These are phyloP conservation scores for Campodea augens DNA, from an alignment of 1,140 invertebrate genomes.

Conservation along the genomic window DNA sequence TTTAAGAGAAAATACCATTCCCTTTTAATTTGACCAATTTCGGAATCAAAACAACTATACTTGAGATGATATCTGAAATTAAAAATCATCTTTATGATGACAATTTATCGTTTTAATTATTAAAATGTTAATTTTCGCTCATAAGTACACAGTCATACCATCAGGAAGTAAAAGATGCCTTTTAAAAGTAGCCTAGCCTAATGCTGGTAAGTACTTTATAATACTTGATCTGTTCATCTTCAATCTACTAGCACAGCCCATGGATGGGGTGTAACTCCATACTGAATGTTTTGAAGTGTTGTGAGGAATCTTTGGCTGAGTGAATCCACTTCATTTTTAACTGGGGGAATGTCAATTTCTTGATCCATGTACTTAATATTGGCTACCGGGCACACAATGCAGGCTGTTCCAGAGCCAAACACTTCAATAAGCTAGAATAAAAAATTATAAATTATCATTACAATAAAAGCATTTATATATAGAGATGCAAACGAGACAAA, in stretches of 20 bases:
- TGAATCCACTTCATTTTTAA: slow-evolving; percentile 26
- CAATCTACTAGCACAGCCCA: slow-evolving; percentile 34
- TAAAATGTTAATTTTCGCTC: too few species aligned
- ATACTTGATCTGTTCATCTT: too few species aligned
- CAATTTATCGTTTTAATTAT: too few species aligned
- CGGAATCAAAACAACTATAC: too few species aligned
- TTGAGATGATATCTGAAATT: too few species aligned
- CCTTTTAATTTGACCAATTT: too few species aligned
- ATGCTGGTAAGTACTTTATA: too few species aligned
- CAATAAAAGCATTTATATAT: slow-evolving; percentile 12
- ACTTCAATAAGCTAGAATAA: slow-evolving; percentile 62
- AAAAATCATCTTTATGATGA: too few species aligned
- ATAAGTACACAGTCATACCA: too few species aligned
- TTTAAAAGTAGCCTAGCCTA: too few species aligned
- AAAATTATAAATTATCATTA: slow-evolving; percentile 6
- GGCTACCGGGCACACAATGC: slow-evolving; percentile 73
- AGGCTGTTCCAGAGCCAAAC: slow-evolving; percentile 89
- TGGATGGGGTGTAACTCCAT: slow-evolving; percentile 54
- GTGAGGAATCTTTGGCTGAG: slow-evolving; percentile 37
- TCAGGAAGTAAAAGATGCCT: too few species aligned
- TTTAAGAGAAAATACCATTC: too few species aligned
- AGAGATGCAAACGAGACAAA: background rate
- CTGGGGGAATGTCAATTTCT: slow-evolving; percentile 49
- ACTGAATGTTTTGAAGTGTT: slow-evolving; percentile 63
- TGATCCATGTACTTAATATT: slow-evolving; percentile 50